These are phyloP conservation scores for Scaptodrosophila lebanonensis DNA, from an alignment of 1,140 invertebrate genomes.

Conservation along the genomic window DNA sequence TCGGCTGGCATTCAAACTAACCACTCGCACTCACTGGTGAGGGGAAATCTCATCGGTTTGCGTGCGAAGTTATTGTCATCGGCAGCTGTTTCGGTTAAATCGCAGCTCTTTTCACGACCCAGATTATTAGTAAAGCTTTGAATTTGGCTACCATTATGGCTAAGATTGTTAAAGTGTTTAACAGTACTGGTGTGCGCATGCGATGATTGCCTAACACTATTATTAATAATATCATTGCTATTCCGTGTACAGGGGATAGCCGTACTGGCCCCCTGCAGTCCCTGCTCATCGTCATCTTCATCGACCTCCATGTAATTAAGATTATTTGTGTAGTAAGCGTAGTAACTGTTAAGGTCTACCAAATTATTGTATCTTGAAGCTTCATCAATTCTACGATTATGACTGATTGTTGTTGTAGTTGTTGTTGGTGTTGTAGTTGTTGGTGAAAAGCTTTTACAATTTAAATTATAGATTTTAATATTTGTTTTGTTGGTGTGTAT, in stretches of 20 bases:
- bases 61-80: constrained; percentile 73
- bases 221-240: constrained; percentile 50
- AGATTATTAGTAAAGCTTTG: constrained; percentile 45
- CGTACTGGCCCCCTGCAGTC: neutral
- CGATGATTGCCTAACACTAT: constrained; percentile 44
- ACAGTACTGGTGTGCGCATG: constrained; percentile 16
- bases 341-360: constrained; percentile 53
- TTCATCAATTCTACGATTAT: constrained; percentile 13
- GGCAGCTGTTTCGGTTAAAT: constrained; percentile 58
- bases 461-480: constrained; percentile 57
- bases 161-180: neutral
- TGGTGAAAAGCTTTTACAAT: constrained; percentile 67
- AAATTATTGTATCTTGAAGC: constrained; percentile 15
- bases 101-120: constrained; percentile 29
- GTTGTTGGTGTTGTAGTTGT: constrained; percentile 49
- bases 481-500: constrained; percentile 54
- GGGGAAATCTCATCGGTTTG: constrained; percentile 71
- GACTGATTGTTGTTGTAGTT: constrained; percentile 38
- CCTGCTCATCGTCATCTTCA: neutral
- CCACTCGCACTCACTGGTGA: constrained; percentile 76
- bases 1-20: constrained; percentile 46
- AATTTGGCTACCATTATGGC: constrained; percentile 43
- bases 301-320: constrained; percentile 42
- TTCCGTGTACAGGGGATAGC: constrained; percentile 24
- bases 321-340: constrained; percentile 70